Percentiles rank a stretch among this genome's conserved stretches.
Conservation (phyloP, 1,140 invertebrate genomes). For the Drosophila jambulina region DNA sequence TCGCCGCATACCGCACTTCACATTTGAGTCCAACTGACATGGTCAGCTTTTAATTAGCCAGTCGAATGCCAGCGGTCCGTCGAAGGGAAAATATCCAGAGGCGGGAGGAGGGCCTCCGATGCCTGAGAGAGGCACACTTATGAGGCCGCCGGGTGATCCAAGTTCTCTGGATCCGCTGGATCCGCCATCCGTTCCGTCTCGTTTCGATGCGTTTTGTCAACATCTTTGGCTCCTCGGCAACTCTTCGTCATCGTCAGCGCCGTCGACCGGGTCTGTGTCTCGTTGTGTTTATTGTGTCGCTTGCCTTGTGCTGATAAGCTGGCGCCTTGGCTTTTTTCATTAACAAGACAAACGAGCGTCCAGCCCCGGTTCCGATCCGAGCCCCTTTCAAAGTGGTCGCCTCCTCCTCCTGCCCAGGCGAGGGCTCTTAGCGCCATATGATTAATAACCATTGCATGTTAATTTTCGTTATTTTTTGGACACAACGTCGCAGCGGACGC, state of each 20-base stretch:
- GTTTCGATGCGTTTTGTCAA: conserved; percentile 72
- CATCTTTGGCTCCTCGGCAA: conserved; percentile 52
- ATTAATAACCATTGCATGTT: conserved; percentile 79
- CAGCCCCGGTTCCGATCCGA: conserved; percentile 24
- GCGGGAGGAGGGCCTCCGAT: conserved; percentile 8
- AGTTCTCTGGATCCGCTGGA: conserved; percentile 13
- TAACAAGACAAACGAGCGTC: conserved; percentile 79
- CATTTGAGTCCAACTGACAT: conserved; percentile 78
- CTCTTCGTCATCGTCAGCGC: conserved; percentile 25
- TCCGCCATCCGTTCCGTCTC: conserved; percentile 3
- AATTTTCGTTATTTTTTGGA: conserved; percentile 61
- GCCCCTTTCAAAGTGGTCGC: conserved; percentile 28
- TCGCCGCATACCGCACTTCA: conserved; percentile 80
- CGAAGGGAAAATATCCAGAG: conserved; percentile 12
- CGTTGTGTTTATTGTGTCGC: conserved; percentile 71
- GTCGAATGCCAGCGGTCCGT: conserved; percentile 30
- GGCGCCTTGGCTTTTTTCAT: conserved; percentile 84
- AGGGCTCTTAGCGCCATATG: conserved; percentile 62
- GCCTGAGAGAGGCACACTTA: conserved; percentile 64
- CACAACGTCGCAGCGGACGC: conserved; percentile 62
- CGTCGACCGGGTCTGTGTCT: conserved; percentile 22
- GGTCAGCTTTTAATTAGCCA: conserved; percentile 81
- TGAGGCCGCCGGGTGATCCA: conserved; percentile 46
- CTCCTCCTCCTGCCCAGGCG: conserved; percentile 9
- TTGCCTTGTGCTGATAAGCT: conserved; percentile 80